Conservation (phyloP, 2,888 invertebrate species). For the Noctua fimbriata region DNA sequence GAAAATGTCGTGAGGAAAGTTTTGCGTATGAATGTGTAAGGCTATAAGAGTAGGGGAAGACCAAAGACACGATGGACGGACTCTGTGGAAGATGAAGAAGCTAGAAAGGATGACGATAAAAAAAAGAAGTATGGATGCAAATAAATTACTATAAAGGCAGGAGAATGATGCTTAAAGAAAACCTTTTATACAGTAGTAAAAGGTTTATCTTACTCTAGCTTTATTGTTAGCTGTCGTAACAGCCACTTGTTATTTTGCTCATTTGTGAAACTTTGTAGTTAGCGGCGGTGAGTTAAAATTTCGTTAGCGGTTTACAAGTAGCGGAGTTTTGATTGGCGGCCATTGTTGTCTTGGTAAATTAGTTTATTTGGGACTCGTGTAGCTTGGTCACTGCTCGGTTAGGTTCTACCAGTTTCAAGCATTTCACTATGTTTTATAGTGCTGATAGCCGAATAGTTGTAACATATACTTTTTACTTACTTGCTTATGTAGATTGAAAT, state of each 20-base stretch:
- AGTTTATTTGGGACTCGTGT: slow-evolving; percentile 56
- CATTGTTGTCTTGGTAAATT: slow-evolving; percentile 71
- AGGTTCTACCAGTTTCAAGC: slow-evolving; percentile 6
- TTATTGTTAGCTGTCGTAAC: slow-evolving; percentile 25
- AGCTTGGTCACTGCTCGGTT: slow-evolving; percentile 31
- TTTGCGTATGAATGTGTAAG: not conserved
- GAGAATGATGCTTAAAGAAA: not conserved
- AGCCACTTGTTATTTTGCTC: slow-evolving; percentile 46
- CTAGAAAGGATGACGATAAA: not conserved
- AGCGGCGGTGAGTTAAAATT: slow-evolving; percentile 62
- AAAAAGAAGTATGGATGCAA: not conserved
- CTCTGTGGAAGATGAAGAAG: not conserved
- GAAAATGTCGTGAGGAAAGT: not conserved
- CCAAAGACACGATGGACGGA: not conserved
- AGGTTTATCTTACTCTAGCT: slow-evolving; percentile 25
- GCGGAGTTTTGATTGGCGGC: slow-evolving; percentile 76
- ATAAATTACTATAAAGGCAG: not conserved
- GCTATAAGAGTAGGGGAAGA: not conserved
- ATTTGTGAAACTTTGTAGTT: slow-evolving; percentile 41
- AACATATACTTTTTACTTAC: not conserved
- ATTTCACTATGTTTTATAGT: not conserved
- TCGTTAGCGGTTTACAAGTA: slow-evolving; percentile 72
- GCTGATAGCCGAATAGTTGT: not conserved
- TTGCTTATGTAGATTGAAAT: not conserved
- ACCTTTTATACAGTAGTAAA: slow-evolving; percentile 18